Conservation (phyloP, 1,140 invertebrate genomes). For the Nixonia krombeini region DNA sequence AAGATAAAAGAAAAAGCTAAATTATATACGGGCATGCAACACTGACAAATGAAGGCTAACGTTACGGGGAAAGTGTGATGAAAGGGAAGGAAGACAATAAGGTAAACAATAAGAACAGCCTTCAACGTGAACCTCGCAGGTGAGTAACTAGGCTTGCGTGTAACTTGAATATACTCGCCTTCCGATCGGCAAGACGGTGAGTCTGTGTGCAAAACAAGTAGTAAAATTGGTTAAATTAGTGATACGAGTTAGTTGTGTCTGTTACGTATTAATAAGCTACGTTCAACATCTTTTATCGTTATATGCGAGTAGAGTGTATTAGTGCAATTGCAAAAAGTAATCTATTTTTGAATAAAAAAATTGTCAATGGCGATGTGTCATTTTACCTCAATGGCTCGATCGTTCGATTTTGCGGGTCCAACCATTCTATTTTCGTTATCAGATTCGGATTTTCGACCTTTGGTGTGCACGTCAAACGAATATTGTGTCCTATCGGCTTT, state of each 20-base stretch:
- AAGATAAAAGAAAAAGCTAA: too few relatives aligned
- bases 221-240: slow-evolving; percentile 64
- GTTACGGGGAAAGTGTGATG: too few relatives aligned
- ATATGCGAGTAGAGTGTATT: not conserved
- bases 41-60: slow-evolving; percentile 12
- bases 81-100: slow-evolving; percentile 19
- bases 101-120: slow-evolving; percentile 34
- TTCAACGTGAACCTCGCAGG: slow-evolving; percentile 39
- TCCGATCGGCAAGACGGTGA: slow-evolving; percentile 64
- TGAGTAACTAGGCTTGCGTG: slow-evolving; percentile 43
- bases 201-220: slow-evolving; percentile 67
- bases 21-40: slow-evolving; percentile 27
- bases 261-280: not conserved
- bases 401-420: slow-evolving; percentile 76
- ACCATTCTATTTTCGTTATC: slow-evolving; percentile 80
- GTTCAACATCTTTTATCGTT: not conserved
- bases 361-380: not conserved
- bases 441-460: slow-evolving; percentile 75
- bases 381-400: slow-evolving; percentile 77
- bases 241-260: slow-evolving; percentile 49
- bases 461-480: slow-evolving; percentile 80
- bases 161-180: slow-evolving; percentile 67
- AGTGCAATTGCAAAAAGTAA: slow-evolving; percentile 7
- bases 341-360: not conserved
- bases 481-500: slow-evolving; percentile 78